phyloP scores from a whole-genome alignment of 2,113 vertebrate genomes.

The Bambusicola thoracicus region DNA sequence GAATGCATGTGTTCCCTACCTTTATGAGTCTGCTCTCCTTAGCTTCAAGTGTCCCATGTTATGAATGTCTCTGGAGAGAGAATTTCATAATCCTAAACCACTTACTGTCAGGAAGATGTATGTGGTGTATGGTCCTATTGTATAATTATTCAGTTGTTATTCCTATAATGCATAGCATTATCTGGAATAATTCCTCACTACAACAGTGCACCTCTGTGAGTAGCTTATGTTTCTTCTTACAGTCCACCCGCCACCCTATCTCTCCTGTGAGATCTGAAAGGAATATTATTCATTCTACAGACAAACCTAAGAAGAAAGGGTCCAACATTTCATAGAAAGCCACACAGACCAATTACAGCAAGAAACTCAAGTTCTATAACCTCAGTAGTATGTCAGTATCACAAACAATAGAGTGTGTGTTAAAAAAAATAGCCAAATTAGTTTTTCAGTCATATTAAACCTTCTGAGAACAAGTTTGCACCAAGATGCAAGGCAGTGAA shows the following conservation, averaged over 20 bases:
- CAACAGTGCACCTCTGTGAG: neutral
- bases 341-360: neutral
- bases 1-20: neutral
- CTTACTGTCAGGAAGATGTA: neutral
- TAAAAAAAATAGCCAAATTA: neutral
- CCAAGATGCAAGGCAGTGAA: neutral
- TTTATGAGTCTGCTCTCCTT: neutral
- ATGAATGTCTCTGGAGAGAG: neutral
- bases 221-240: neutral
- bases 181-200: neutral
- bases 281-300: neutral
- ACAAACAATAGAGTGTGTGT: neutral
- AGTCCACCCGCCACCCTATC: neutral
- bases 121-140: neutral
- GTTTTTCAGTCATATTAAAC: neutral
- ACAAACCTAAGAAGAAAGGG: neutral
- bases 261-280: neutral
- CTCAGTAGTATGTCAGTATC: neutral
- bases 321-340: neutral
- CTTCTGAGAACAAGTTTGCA: neutral
- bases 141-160: conserved; percentile 4
- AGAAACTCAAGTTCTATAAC: neutral
- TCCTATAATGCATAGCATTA: neutral
- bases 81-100: neutral
- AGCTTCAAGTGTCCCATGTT: neutral